Base-by-base conservation (phyloP, 2,888 invertebrate species). In the Trichopoda pennipes region DNA sequence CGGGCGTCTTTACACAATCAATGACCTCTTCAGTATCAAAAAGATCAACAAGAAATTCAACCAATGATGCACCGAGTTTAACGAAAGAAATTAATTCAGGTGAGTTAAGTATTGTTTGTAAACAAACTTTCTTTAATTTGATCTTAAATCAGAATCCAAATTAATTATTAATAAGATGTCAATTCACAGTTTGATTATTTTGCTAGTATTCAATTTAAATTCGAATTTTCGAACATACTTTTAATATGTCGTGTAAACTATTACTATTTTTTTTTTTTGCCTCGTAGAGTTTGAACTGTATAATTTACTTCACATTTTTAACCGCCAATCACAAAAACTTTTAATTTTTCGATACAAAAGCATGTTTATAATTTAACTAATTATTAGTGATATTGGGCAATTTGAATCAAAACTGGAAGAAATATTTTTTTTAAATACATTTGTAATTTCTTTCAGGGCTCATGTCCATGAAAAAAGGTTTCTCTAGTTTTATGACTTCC, bases 401-500 rank as follows among this genome's bases (percentile, higher is more conserved):
- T n/a, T n/a, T n/a, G n/a, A n/a, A n/a, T n/a, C n/a, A 38, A 38
- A 4, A 6, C 28, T 28, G 28, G 7, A 28, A 28, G 8, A 1
- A 28, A 28, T 4, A 28, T 28, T 28, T 28, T 28, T 28, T 2
- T 28, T 14, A 2, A 38, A 38, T 38, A 38, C 14, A 14, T 38
- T 38, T 12, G 38, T 1, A 38, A 14, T 38, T 14, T 38, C 38
- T 68, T 69, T 10, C 38, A 85, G 95, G 95, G 38, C 92, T 96
- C 73, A 93, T 94, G 23, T 94, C 95, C 10, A 94, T 96, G 94
- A 96, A 95, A 83, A 97, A 96, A 89, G 96, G 96, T 0, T 94
- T 97, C 85, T 94, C 94, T 53, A 96, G 94, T 80, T 93, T 97
- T 47, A 96, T 96, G 93, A 95, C 96, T 70, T 96, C 96, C 0